Percentiles rank a stretch among this genome's conserved stretches.
These are phyloP conservation scores for Heliconius erato DNA, from an alignment of 2,888 invertebrate genomes.

Conservation along the genomic window DNA sequence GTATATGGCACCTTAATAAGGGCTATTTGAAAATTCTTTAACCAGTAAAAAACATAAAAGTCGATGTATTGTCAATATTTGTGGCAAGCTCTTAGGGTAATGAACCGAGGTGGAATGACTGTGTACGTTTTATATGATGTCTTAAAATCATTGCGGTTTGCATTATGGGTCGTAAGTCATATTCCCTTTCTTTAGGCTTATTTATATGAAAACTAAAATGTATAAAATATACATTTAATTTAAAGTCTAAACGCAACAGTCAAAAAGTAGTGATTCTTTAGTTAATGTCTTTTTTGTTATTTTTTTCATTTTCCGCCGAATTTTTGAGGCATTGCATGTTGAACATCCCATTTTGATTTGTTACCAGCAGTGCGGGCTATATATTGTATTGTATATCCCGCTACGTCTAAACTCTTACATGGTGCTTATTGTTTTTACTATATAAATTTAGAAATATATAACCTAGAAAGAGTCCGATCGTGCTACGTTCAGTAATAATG, in stretches of 20 bases:
- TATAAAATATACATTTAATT: background rate
- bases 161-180: conserved; percentile 23
- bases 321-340: no score
- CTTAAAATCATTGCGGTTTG: conserved; percentile 39
- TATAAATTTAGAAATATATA: no score
- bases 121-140: conserved; percentile 35
- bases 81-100: conserved; percentile 62
- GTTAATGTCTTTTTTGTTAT: background rate
- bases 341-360: no score
- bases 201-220: background rate
- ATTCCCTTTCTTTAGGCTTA: conserved; percentile 43
- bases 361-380: no score
- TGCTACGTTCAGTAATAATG: no score
- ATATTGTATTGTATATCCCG: no score
- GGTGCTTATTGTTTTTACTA: no score
- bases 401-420: no score
- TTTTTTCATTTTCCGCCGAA: no score
- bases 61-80: conserved; percentile 70
- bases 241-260: background rate
- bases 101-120: conserved; percentile 61
- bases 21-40: conserved; percentile 13
- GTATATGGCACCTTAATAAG: conserved; percentile 5
- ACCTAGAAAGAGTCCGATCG: no score
- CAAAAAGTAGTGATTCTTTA: background rate
- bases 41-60: conserved; percentile 63